Conservation (phyloP, 92 coral and sea anemone genomes). For the Bergia sp. region DNA sequence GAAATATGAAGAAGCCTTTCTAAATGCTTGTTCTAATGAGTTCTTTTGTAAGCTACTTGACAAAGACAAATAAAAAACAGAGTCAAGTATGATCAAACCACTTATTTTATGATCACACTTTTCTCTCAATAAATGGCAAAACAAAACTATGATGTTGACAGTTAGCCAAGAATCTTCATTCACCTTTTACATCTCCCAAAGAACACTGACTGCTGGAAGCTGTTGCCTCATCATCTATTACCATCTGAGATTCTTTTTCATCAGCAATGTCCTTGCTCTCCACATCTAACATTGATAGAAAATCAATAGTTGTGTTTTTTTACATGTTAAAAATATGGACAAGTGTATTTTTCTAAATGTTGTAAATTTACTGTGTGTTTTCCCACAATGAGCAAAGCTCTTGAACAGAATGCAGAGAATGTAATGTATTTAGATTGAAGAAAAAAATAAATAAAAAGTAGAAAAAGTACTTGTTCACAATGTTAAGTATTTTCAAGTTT, state of each 20-base stretch:
- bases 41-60: not conserved
- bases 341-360: too few relatives aligned
- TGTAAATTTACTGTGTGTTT: too few relatives aligned
- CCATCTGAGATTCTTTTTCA: not conserved
- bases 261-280: conserved; percentile 14
- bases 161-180: conserved; percentile 11
- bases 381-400: too few relatives aligned
- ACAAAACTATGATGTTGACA: conserved; percentile 9
- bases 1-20: too few relatives aligned
- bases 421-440: too few relatives aligned
- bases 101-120: conserved; percentile 1
- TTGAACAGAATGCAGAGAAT: too few relatives aligned
- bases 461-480: too few relatives aligned
- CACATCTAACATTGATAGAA: conserved; percentile 2
- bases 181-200: conserved; percentile 9
- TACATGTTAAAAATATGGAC: too few relatives aligned
- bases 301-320: conserved; percentile 14
- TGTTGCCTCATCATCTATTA: conserved; percentile 6
- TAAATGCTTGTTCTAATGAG: not conserved
- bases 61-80: conserved; percentile 4
- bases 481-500: too few relatives aligned
- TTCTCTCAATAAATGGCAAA: conserved; percentile 15
- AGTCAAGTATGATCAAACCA: conserved; percentile 7
- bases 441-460: too few relatives aligned
- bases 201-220: not conserved